Percentiles rank a stretch among this genome's conserved stretches.
Evolutionary conservation across 2,888 invertebrate species (phyloP).

Genomic region (Pseudolycoriella hygida): DNA sequence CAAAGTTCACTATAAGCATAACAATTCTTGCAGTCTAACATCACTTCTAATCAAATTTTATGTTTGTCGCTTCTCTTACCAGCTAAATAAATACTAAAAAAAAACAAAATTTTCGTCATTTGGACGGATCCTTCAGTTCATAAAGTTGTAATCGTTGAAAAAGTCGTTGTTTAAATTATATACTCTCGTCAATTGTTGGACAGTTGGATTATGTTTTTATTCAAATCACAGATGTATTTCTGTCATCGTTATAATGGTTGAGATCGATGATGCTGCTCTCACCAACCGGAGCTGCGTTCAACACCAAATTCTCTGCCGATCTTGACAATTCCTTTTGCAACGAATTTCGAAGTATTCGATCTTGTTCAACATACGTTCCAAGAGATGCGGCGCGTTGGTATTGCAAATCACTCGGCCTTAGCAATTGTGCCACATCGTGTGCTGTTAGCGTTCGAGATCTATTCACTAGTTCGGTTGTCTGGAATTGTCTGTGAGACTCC

Average conservation of each 20-base stretch:
- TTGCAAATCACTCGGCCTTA: constrained; percentile 15
- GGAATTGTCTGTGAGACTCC: neutral
- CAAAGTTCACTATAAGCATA: too few species aligned
- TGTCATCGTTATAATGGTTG: neutral
- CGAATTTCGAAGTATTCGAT: neutral
- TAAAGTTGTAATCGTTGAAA: too few species aligned
- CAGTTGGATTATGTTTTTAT: neutral
- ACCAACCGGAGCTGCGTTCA: constrained; percentile 23
- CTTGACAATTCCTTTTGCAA: constrained; percentile 13
- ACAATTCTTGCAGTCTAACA: too few species aligned
- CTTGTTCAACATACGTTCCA: neutral
- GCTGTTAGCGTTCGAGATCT: constrained; percentile 17
- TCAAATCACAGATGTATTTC: neutral
- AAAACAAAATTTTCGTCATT: too few species aligned
- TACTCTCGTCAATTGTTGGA: too few species aligned
- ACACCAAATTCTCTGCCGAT: constrained; percentile 23
- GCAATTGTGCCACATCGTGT: constrained; percentile 23
- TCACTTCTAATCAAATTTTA: too few species aligned
- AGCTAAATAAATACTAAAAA: too few species aligned
- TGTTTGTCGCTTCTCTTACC: too few species aligned
- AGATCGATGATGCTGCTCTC: constrained; percentile 19
- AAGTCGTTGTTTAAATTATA: too few species aligned
- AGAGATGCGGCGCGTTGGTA: constrained; percentile 1
- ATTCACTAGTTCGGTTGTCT: neutral
- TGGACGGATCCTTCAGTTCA: too few species aligned